phyloP scores from a whole-genome alignment of 2,113 vertebrate species.

The Boulengeromyrus knoepffleri region DNA sequence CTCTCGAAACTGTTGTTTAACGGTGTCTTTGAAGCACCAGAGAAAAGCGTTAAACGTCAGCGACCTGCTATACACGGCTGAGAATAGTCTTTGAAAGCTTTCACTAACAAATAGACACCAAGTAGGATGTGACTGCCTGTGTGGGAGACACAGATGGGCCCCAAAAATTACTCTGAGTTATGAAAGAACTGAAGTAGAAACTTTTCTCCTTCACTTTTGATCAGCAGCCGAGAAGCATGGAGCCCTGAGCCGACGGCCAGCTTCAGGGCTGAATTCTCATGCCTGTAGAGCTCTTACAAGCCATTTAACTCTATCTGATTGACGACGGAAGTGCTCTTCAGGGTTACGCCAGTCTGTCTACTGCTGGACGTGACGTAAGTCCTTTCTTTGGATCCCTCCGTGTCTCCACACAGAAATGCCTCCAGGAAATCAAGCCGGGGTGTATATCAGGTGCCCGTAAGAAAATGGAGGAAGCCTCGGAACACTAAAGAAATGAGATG shows the following conservation, averaged over 20 bases:
- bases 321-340: neutral
- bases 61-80: neutral
- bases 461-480: neutral
- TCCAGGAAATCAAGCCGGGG: neutral
- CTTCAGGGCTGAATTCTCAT: neutral
- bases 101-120: slow-evolving; percentile 7
- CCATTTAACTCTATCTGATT: neutral
- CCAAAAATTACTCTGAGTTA: slow-evolving; percentile 2
- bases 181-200: neutral
- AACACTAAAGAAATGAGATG: neutral
- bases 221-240: neutral
- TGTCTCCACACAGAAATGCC: neutral
- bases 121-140: slow-evolving; percentile 6
- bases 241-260: neutral
- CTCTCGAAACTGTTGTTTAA: neutral
- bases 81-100: neutral
- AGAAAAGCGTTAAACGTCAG: neutral
- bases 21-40: neutral
- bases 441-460: neutral
- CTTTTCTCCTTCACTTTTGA: neutral
- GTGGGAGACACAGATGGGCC: slow-evolving; percentile 8
- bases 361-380: neutral
- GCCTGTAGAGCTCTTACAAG: neutral
- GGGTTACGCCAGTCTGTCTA: neutral
- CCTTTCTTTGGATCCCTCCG: neutral